Evolutionary conservation across 2,113 vertebrate genomes (phyloP).

Genomic region (Steatornis caripensis): DNA sequence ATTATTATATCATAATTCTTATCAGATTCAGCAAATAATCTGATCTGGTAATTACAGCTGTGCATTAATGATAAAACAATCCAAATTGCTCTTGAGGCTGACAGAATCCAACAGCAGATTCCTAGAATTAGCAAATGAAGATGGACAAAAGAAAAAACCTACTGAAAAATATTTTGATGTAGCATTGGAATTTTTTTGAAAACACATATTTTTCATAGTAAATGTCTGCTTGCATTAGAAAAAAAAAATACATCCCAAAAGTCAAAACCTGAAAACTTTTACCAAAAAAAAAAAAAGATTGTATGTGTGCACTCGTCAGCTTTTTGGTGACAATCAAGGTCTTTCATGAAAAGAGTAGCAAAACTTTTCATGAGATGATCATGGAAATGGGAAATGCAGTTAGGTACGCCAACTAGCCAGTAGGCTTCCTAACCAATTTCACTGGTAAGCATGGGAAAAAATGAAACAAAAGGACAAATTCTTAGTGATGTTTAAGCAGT

Average conservation of each 20-base stretch:
- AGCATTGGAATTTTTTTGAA: neutral
- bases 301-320: neutral
- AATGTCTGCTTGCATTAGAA: neutral
- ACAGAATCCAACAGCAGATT: neutral
- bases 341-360: neutral
- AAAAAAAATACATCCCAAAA: neutral
- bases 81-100: neutral
- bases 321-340: fast-evolving
- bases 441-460: neutral
- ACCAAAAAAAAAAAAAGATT: neutral
- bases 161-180: neutral
- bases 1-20: neutral
- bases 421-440: neutral
- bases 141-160: neutral
- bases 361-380: neutral
- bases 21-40: neutral
- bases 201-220: neutral
- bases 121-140: neutral
- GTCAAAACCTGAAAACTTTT: neutral
- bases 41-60: neutral
- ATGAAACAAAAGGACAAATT: neutral
- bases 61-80: neutral
- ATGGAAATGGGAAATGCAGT: neutral
- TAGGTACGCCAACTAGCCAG: neutral
- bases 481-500: neutral